Conservation (phyloP, 2,113 vertebrate genomes). For the Dendropsophus ebraccatus region DNA sequence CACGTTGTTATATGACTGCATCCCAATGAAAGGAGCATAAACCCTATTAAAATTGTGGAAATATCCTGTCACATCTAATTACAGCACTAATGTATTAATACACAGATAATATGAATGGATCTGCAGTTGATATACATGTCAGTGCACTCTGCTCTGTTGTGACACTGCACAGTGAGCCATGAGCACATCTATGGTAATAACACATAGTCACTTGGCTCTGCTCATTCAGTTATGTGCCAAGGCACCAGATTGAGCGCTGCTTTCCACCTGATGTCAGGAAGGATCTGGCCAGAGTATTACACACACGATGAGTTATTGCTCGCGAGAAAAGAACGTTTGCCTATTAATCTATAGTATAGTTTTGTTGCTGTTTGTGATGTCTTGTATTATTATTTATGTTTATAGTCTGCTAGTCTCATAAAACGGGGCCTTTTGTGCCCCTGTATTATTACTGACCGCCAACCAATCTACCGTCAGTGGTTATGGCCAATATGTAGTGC, state of each 20-base stretch:
- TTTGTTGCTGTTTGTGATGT: background rate
- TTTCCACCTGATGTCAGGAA: slow-evolving; percentile 62
- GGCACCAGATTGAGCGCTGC: slow-evolving; percentile 62
- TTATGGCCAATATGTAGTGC: background rate
- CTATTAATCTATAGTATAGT: background rate
- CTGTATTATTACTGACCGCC: no score
- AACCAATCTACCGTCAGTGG: background rate
- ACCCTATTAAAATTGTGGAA: slow-evolving; percentile 28
- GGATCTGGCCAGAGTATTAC: slow-evolving; percentile 29
- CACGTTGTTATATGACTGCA: background rate
- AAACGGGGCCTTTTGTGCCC: no score
- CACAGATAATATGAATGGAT: slow-evolving; percentile 66
- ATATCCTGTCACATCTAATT: slow-evolving; percentile 65
- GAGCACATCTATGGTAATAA: slow-evolving; percentile 63
- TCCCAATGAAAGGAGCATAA: background rate
- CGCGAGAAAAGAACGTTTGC: background rate
- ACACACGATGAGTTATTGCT: background rate
- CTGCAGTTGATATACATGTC: slow-evolving; percentile 61
- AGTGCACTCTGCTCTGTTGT: slow-evolving; percentile 60
- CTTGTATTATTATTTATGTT: background rate
- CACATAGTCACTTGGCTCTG: slow-evolving; percentile 60
- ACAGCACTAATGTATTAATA: slow-evolving; percentile 62
- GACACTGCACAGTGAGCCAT: slow-evolving; percentile 59
- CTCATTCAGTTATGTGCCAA: slow-evolving; percentile 46
- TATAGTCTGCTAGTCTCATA: no score